A percentile compares a stretch with the other conserved stretches of the same genome.
phyloP scores from a whole-genome alignment of 2,888 invertebrate species.

The Eupithecia inturbata region DNA sequence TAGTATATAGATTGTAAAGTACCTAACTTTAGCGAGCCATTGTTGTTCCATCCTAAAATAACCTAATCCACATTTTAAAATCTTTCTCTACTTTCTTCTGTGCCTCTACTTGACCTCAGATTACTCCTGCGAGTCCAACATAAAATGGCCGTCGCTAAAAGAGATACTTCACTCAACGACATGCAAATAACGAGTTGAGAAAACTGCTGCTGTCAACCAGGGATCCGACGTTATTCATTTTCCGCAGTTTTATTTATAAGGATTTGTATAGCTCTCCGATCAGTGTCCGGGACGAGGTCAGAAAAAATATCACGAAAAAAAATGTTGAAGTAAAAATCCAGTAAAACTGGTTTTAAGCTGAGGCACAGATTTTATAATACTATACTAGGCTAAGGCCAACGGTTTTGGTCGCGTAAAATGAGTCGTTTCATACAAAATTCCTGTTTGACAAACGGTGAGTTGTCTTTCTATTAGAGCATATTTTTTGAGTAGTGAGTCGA shows the following conservation, averaged over 20 bases:
- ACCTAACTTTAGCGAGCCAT: no score
- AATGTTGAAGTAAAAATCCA: no score
- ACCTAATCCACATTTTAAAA: not conserved
- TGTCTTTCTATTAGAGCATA: no score
- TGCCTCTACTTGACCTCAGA: not conserved
- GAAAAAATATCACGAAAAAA: no score
- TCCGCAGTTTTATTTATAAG: constrained; percentile 34
- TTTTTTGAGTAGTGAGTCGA: no score
- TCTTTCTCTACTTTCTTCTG: not conserved
- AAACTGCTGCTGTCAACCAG: constrained; percentile 36
- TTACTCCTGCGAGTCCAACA: constrained; percentile 4
- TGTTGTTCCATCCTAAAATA: not conserved
- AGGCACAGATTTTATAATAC: no score
- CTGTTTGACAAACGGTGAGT: no score
- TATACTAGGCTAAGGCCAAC: no score
- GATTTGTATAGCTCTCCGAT: not conserved
- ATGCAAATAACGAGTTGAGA: constrained; percentile 23
- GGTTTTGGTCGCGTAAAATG: no score
- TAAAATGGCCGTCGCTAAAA: constrained; percentile 15
- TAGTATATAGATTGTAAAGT: no score
- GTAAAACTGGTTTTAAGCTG: no score
- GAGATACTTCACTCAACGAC: constrained; percentile 22
- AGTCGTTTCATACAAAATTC: no score
- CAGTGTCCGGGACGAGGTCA: constrained; percentile 7
- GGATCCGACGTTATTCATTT: constrained; percentile 39